These are phyloP conservation scores for Lagopus muta DNA, from an alignment of 2,113 vertebrate species.

Conservation along the genomic window DNA sequence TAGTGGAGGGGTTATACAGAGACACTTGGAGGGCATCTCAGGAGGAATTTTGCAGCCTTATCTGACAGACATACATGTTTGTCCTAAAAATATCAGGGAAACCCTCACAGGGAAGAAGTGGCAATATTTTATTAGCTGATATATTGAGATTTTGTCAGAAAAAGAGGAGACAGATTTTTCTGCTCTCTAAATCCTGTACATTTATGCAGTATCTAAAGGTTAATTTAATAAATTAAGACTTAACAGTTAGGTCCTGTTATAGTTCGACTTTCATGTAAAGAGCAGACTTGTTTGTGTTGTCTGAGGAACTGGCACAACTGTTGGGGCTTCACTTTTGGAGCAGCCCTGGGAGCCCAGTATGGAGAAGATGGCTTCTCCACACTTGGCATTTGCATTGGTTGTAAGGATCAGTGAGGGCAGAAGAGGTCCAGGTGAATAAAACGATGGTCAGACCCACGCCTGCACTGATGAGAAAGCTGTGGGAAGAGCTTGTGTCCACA, in stretches of 20 bases:
- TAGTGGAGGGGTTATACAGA: neutral
- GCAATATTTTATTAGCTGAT: conserved; percentile 64
- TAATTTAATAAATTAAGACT: conserved; percentile 68
- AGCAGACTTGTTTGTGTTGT: neutral
- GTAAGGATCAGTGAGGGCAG: neutral
- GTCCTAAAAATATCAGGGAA: conserved; percentile 56
- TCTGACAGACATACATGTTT: conserved; percentile 35
- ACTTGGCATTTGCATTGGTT: neutral
- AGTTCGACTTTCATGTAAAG: neutral
- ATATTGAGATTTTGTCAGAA: conserved; percentile 50
- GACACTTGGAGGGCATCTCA: conserved; percentile 21
- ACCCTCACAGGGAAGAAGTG: conserved; percentile 41
- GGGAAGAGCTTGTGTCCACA: neutral
- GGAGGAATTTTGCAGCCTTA: conserved; percentile 62
- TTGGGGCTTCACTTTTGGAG: neutral
- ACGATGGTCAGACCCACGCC: neutral
- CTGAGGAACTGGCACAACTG: neutral
- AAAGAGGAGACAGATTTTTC: conserved; percentile 7
- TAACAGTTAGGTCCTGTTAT: neutral
- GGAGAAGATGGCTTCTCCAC: neutral
- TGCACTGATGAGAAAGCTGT: neutral
- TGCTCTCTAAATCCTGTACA: conserved; percentile 19
- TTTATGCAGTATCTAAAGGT: conserved; percentile 7
- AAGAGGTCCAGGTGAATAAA: neutral
- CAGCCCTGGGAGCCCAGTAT: neutral